Evolutionary conservation across 2,797 vertebrate species (phyloP).

Genomic region (Sparidentex hasta): DNA sequence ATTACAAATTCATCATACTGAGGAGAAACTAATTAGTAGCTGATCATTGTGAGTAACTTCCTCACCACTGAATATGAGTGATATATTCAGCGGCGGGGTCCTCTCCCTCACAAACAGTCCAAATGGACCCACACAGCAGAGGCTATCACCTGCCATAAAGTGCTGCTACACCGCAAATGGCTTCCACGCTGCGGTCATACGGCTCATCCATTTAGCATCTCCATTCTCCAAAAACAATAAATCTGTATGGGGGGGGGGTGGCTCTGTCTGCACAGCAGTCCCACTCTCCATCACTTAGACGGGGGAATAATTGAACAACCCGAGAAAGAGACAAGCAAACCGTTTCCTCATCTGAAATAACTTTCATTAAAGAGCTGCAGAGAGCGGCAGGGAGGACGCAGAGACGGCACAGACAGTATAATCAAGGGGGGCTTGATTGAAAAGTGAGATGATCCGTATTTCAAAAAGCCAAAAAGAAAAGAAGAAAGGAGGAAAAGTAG

Average conservation of each 20-base stretch:
- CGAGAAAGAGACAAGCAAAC: conserved; percentile 68
- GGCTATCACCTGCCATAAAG: conserved; percentile 57
- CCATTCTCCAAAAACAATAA: conserved; percentile 69
- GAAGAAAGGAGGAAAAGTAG: background rate
- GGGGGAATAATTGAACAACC: conserved; percentile 76
- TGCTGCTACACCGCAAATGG: conserved; percentile 51
- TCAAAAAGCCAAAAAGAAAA: conserved; percentile 35
- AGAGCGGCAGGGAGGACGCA: conserved; percentile 10
- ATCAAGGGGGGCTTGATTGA: conserved; percentile 39
- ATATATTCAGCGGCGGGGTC: conserved; percentile 37
- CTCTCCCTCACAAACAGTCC: conserved; percentile 21
- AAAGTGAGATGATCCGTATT: conserved; percentile 33
- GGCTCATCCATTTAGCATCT: conserved; percentile 67
- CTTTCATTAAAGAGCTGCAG: conserved; percentile 61
- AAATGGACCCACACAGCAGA: conserved; percentile 45
- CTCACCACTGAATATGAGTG: conserved; percentile 29
- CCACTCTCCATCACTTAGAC: conserved; percentile 74
- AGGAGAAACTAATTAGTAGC: conserved; percentile 51
- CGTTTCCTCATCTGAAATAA: conserved; percentile 73
- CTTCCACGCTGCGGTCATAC: conserved; percentile 53
- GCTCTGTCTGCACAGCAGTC: conserved; percentile 36
- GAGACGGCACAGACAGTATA: conserved; percentile 21
- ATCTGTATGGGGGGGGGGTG: conserved; percentile 35
- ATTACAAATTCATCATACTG: conserved; percentile 52
- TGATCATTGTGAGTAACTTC: conserved; percentile 47